A percentile compares a stretch with the other conserved stretches of the same genome.
Conservation (phyloP, 2,888 invertebrate species). For the Hedya salicella region DNA sequence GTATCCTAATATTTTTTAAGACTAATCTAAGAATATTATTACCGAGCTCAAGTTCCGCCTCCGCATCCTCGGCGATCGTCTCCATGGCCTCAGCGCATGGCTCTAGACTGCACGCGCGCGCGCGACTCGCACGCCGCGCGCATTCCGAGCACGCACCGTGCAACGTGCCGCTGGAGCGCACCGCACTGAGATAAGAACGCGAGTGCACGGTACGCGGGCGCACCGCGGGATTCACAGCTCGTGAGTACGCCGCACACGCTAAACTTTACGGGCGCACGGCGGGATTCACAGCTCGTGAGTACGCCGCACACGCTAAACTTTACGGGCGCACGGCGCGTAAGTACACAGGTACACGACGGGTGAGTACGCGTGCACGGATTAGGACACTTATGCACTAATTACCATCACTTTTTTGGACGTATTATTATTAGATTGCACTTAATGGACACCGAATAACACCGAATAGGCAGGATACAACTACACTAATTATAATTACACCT, state of each 20-base stretch:
- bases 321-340: no score
- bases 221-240: background rate
- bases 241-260: no score
- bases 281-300: no score
- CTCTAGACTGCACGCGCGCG: constrained; percentile 71
- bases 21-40: constrained; percentile 44
- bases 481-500: no score
- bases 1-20: no score
- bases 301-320: no score
- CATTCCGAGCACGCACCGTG: constrained; percentile 67
- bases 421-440: no score
- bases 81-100: constrained; percentile 85
- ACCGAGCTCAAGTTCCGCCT: constrained; percentile 88
- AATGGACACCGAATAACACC: no score
- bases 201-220: background rate
- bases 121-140: constrained; percentile 73
- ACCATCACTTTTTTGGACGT: no score
- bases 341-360: no score
- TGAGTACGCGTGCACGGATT: constrained; percentile 9
- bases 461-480: no score
- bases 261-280: no score
- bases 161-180: constrained; percentile 42
- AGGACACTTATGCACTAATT: background rate
- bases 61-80: constrained; percentile 88
- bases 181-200: constrained; percentile 4